Evolutionary conservation across 2,797 vertebrate genomes (phyloP).

Genomic region (Molossus alvarezi): DNA sequence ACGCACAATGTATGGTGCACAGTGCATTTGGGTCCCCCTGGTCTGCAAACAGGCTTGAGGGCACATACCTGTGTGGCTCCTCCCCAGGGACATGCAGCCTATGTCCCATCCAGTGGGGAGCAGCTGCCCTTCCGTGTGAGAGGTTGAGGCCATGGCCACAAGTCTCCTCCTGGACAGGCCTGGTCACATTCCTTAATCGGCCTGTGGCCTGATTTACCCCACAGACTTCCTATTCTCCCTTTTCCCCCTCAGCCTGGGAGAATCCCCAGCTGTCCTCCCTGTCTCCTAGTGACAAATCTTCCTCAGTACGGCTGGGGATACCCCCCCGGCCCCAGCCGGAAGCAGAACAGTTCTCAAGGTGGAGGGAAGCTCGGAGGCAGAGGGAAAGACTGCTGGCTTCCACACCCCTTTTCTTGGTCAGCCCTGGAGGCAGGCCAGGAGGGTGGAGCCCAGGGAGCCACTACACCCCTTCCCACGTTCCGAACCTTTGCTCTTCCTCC

Average conservation of each 20-base stretch:
- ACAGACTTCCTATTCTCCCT: conserved; percentile 66
- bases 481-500: conserved; percentile 81
- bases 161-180: conserved; percentile 79
- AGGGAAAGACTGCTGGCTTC: background rate
- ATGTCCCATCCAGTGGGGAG: conserved; percentile 25
- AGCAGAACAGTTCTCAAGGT: background rate
- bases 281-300: background rate
- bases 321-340: background rate
- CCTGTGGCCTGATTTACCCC: conserved; percentile 73
- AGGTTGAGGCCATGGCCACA: background rate
- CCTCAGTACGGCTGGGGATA: conserved; percentile 12
- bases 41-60: background rate
- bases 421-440: conserved; percentile 27
- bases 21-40: background rate
- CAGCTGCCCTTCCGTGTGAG: conserved; percentile 45
- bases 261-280: background rate
- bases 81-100: background rate
- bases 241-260: conserved; percentile 9
- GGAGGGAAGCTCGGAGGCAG: background rate
- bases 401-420: background rate
- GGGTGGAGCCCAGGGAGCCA: background rate
- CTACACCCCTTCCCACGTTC: background rate
- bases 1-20: fast-evolving
- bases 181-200: conserved; percentile 81
- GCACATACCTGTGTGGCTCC: background rate